Evolutionary conservation across 2,797 vertebrate genomes (phyloP).

Genomic region (Selene dorsalis): DNA sequence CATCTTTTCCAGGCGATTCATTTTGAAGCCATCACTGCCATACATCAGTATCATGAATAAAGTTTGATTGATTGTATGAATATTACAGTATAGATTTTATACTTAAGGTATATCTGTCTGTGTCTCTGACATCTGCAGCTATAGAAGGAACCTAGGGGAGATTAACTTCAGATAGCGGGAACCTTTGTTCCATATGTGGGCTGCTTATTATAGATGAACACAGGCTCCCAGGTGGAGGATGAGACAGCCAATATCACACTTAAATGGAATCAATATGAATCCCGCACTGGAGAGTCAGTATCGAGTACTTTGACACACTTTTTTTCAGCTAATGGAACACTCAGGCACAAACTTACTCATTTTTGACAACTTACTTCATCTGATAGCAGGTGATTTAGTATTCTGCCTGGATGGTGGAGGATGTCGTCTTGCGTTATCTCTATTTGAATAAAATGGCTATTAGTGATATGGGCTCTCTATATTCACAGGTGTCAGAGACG

Average conservation of each 20-base stretch:
- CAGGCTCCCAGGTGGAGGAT: constrained; percentile 18
- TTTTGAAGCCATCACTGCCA: constrained; percentile 6
- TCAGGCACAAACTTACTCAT: constrained; percentile 31
- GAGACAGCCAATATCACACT: constrained; percentile 63
- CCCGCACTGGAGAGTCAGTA: constrained; percentile 32
- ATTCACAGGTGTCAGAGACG: constrained; percentile 64
- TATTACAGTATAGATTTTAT: constrained; percentile 4
- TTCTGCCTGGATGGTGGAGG: constrained; percentile 47
- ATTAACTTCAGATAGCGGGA: constrained; percentile 40
- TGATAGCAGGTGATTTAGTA: constrained; percentile 60
- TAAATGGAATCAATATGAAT: constrained; percentile 69
- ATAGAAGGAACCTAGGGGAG: constrained; percentile 27
- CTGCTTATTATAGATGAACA: constrained; percentile 53
- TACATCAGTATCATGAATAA: constrained; percentile 1
- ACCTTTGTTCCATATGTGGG: constrained; percentile 28
- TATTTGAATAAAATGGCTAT: constrained; percentile 67
- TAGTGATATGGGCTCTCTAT: constrained; percentile 55
- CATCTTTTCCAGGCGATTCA: constrained; percentile 1
- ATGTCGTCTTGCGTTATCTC: constrained; percentile 69
- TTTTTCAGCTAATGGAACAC: constrained; percentile 33
- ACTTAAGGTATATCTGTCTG: constrained; percentile 8
- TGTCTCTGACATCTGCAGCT: constrained; percentile 19
- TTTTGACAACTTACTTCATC: constrained; percentile 58
- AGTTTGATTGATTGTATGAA: neutral
- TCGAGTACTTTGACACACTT: constrained; percentile 45